These are phyloP conservation scores for Archegozetes longisetosus DNA, from an alignment of 1,140 invertebrate species.

Conservation along the genomic window DNA sequence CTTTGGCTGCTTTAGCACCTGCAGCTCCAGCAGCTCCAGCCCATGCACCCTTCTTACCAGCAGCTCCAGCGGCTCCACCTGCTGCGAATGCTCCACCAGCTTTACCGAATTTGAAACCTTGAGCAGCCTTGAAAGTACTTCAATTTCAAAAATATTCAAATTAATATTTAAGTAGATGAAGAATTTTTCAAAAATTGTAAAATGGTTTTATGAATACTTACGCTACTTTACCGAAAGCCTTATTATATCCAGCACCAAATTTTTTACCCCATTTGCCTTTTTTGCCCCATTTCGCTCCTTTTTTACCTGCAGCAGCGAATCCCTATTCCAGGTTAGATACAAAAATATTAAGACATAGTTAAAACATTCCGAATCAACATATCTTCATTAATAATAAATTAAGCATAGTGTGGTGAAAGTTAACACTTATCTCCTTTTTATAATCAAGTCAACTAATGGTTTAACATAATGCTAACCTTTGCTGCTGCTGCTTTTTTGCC, in stretches of 20 bases:
- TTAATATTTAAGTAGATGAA: too few species aligned
- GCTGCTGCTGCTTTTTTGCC: not conserved
- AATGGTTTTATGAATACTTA: not conserved
- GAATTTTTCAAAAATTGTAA: too few species aligned
- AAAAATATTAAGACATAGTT: too few species aligned
- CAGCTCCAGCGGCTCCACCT: not conserved
- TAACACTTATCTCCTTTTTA: too few species aligned
- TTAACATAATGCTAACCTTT: not conserved
- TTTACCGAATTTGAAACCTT: not conserved
- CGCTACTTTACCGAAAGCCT: not conserved
- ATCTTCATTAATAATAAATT: too few species aligned
- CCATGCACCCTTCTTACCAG: not conserved
- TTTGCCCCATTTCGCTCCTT: not conserved
- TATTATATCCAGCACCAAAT: not conserved
- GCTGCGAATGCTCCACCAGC: not conserved
- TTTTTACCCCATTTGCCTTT: not conserved
- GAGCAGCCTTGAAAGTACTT: not conserved
- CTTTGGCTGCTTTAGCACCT: not conserved
- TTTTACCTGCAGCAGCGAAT: not conserved
- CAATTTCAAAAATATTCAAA: too few species aligned
- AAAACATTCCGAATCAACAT: too few species aligned
- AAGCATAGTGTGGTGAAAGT: too few species aligned
- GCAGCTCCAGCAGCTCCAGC: not conserved
- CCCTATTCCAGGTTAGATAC: not conserved
- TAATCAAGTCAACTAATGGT: too few species aligned